Percentiles rank a stretch among this genome's conserved stretches.
These are phyloP conservation scores for Acomys russatus DNA, from an alignment of 2,797 vertebrate genomes.

Conservation along the genomic window DNA sequence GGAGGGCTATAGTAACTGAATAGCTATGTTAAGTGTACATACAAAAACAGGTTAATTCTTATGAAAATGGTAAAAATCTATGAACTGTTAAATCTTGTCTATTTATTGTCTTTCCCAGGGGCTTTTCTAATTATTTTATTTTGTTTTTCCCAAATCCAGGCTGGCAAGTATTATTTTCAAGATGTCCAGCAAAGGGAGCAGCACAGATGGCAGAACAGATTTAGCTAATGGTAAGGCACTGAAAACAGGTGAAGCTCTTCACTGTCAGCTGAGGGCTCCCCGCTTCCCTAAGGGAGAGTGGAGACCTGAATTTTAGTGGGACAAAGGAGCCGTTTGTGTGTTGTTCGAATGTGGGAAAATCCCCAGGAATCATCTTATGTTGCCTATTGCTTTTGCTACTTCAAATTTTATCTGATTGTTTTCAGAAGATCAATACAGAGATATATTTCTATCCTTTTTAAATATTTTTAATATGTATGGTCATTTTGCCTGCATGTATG, in stretches of 20 bases:
- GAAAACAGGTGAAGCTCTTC: conserved; percentile 54
- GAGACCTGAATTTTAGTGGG: conserved; percentile 39
- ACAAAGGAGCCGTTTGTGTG: conserved; percentile 12
- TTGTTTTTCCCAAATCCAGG: conserved; percentile 70
- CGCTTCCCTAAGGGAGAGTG: background rate
- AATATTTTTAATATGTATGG: background rate
- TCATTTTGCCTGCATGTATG: background rate
- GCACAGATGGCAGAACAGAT: conserved; percentile 88
- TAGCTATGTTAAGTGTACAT: conserved; percentile 20
- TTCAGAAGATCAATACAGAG: conserved; percentile 42
- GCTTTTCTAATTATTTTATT: conserved; percentile 51
- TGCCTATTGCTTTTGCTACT: conserved; percentile 30
- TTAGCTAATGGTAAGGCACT: conserved; percentile 87
- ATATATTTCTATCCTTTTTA: background rate
- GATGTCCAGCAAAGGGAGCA: conserved; percentile 87
- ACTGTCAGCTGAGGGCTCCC: background rate
- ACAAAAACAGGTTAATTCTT: background rate
- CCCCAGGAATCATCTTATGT: conserved; percentile 40
- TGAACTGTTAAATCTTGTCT: background rate
- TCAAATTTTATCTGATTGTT: conserved; percentile 58
- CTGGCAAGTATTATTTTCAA: conserved; percentile 61
- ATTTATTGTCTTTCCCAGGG: background rate
- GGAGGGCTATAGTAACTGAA: conserved; percentile 25
- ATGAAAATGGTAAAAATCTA: conserved; percentile 2
- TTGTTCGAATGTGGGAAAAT: conserved; percentile 28